These are phyloP conservation scores for Stegophylla sp. DNA, from an alignment of 2,888 invertebrate species.

Conservation along the genomic window DNA sequence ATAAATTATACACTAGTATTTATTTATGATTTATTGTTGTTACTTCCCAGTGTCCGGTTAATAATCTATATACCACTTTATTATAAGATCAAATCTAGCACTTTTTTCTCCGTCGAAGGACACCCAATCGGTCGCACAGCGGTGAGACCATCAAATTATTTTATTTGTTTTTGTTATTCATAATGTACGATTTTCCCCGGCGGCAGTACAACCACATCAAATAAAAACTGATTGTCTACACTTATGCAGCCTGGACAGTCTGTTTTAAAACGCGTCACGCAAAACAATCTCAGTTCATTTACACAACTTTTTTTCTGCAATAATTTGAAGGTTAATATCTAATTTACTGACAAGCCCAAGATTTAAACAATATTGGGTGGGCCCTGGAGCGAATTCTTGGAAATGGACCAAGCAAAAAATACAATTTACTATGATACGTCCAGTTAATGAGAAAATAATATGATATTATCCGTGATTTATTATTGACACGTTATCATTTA, in stretches of 20 bases:
- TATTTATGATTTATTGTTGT: too few species aligned
- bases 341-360: too few species aligned
- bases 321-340: conserved; percentile 33
- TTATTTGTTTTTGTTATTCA: not conserved
- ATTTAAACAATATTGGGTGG: too few species aligned
- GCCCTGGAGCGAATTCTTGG: too few species aligned
- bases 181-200: not conserved
- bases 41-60: too few species aligned
- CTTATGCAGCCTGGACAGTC: not conserved
- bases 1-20: not conserved
- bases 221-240: not conserved
- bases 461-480: too few species aligned
- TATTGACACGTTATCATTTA: too few species aligned
- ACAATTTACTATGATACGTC: too few species aligned
- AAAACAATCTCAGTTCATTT: conserved; percentile 21
- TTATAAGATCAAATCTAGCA: conserved; percentile 34
- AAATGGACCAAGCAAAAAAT: too few species aligned
- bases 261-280: conserved; percentile 12
- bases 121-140: not conserved
- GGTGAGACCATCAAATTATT: conserved; percentile 24
- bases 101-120: conserved; percentile 33
- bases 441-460: too few species aligned
- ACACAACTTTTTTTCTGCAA: conserved; percentile 29
- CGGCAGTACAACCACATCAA: not conserved
- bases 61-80: not conserved